phyloP scores from a whole-genome alignment of 2,888 invertebrate genomes.

The Mesorhabditis sp. region DNA sequence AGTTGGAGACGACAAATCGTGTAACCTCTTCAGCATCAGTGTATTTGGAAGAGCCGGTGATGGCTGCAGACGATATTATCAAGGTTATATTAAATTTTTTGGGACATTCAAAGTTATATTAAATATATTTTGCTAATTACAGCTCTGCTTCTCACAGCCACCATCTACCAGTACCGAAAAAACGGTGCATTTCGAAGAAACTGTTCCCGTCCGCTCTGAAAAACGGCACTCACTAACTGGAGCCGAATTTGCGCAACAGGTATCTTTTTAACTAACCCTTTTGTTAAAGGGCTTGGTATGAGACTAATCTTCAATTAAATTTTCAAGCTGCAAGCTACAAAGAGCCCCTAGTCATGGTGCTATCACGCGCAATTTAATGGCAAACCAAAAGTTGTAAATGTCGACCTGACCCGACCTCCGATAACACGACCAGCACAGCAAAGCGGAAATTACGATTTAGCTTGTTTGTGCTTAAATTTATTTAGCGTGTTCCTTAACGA shows the following conservation, averaged over 20 bases:
- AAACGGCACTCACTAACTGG: neutral
- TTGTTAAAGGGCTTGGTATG: neutral
- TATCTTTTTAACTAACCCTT: neutral
- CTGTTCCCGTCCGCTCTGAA: neutral
- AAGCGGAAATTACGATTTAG: neutral
- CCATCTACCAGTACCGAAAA: neutral
- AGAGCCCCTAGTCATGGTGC: too few species aligned
- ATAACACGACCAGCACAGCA: neutral
- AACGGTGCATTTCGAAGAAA: neutral
- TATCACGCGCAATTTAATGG: neutral
- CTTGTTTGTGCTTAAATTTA: neutral
- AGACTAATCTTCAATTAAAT: neutral
- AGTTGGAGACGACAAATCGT: neutral
- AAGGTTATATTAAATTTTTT: too few species aligned
- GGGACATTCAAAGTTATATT: too few species aligned
- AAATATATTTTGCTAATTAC: too few species aligned
- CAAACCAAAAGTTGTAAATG: neutral
- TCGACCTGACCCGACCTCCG: neutral
- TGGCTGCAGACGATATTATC: too few species aligned
- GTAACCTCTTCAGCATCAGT: neutral
- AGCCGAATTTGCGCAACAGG: constrained; percentile 2
- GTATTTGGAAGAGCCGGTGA: neutral
- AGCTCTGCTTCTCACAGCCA: too few species aligned
- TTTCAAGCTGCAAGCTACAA: neutral
- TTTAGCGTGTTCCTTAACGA: neutral